Base-by-base conservation (phyloP, 2,888 invertebrate species). In the Watsonalla cultraria region DNA sequence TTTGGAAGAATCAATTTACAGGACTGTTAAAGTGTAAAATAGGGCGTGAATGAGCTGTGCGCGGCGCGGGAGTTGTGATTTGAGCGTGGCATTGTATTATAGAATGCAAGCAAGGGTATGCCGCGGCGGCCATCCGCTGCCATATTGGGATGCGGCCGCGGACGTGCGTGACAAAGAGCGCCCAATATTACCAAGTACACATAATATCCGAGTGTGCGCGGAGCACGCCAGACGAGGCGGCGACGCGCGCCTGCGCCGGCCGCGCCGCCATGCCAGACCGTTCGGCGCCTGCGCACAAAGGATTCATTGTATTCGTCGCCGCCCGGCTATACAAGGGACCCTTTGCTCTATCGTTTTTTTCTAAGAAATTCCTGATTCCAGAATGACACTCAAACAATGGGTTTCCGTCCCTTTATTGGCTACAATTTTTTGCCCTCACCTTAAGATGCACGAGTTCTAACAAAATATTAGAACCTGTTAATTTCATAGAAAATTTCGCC, bases 371-470 rank as follows among this genome's bases (percentile, higher is more conserved):
- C 90, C 84, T 83, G 82, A 85, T 86, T 78, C 78, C 79, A 86
- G 86, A 86, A 86, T 83, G 88, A 86, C 84, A 84, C 72, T 76
- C 86, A 81, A 84, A 90, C 89, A 90, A 90, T 86, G 84, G 86
- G 83, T 89, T 90, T 90, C 90, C 90, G 90, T 89, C 88, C 90
- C 80, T 90, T 89, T 89, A 90, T 90, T 90, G 88, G 90, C 90
- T 90, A 90, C 90, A 78, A 83, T 86, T 90, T 90, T 90, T 90
- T 89, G 86, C 85, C 61, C 66, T 11, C 70, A 71, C 74, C 76
- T 77, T 82, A 75, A 85, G 78, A 87, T 80, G 84, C 85, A 82
- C 81, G 80, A 80, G 77, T 75, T 80, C 70, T 77, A 74, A 85
- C 77, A 80, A 81, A 84, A 85, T 24, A 24, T 82, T 75, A 78